Percentiles rank a stretch among this genome's conserved stretches.
These are phyloP conservation scores for Natrix natrix DNA, from an alignment of 2,797 vertebrate genomes.

Conservation along the genomic window DNA sequence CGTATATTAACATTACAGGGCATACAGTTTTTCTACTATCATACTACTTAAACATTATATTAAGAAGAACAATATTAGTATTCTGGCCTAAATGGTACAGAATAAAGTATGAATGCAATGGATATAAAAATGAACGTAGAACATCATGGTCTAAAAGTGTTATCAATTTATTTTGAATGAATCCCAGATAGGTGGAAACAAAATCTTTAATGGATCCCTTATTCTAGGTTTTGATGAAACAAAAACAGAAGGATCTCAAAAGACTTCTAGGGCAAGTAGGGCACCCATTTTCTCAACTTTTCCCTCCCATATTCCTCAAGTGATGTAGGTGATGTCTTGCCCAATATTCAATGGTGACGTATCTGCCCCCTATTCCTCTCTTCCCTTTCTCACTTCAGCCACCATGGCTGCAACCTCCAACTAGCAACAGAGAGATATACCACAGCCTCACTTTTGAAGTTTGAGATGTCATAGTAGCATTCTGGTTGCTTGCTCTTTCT, in stretches of 20 bases:
- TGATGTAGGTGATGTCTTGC: not conserved
- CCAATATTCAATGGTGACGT: not conserved
- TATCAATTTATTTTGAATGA: not conserved
- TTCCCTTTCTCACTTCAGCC: not conserved
- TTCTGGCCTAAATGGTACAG: not conserved
- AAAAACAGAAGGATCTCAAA: not conserved
- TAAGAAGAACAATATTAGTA: not conserved
- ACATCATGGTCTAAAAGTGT: not conserved
- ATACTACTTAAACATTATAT: not conserved
- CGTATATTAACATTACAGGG: not conserved
- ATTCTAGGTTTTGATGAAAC: not conserved
- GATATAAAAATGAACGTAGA: not conserved
- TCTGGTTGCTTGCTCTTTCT: not conserved
- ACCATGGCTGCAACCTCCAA: not conserved
- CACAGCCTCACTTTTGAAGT: not conserved
- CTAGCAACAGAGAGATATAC: not conserved
- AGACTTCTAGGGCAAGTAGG: not conserved
- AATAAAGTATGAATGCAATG: not conserved
- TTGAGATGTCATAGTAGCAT: not conserved
- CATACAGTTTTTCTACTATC: not conserved
- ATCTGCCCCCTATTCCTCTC: not conserved
- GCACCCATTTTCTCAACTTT: not conserved
- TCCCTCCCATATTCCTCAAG: not conserved
- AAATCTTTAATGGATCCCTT: not conserved
- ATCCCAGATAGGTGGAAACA: not conserved